Percentiles rank a stretch among this genome's conserved stretches.
phyloP scores from a whole-genome alignment of 2,888 invertebrate species.

The Fabriciana adippe region DNA sequence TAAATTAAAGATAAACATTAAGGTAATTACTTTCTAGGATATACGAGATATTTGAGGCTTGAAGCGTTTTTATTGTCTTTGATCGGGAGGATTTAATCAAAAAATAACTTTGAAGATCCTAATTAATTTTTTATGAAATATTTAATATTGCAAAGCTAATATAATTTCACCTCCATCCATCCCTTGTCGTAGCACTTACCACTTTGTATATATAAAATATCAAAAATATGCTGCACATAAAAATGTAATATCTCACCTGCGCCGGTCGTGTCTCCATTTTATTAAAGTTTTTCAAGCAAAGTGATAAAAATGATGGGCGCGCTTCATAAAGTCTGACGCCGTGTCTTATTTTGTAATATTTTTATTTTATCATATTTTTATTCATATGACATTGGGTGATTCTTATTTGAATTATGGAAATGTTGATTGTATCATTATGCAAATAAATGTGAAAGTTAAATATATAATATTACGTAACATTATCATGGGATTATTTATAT shows the following conservation, averaged over 20 bases:
- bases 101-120: not conserved
- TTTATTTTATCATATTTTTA: conserved; percentile 47
- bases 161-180: not conserved
- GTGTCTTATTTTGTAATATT: conserved; percentile 64
- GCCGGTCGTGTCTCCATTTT: conserved; percentile 61
- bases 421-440: conserved; percentile 16
- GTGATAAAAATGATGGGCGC: conserved; percentile 73
- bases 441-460: conserved; percentile 2
- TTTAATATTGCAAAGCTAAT: conserved; percentile 2
- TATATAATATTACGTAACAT: not conserved
- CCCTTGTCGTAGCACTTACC: conserved; percentile 9
- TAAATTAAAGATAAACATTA: not conserved
- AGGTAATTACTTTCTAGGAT: not conserved
- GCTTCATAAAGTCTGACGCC: conserved; percentile 56
- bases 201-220: conserved; percentile 49
- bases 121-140: conserved; percentile 13
- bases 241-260: conserved; percentile 68
- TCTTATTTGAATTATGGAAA: conserved; percentile 14
- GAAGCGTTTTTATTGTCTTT: not conserved
- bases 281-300: conserved; percentile 73
- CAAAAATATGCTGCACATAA: conserved; percentile 66
- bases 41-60: not conserved
- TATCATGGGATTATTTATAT: not conserved
- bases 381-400: conserved; percentile 21
- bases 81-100: conserved; percentile 7